phyloP scores from a whole-genome alignment of 1,140 invertebrate genomes.

The Drosophila lacertosa region DNA sequence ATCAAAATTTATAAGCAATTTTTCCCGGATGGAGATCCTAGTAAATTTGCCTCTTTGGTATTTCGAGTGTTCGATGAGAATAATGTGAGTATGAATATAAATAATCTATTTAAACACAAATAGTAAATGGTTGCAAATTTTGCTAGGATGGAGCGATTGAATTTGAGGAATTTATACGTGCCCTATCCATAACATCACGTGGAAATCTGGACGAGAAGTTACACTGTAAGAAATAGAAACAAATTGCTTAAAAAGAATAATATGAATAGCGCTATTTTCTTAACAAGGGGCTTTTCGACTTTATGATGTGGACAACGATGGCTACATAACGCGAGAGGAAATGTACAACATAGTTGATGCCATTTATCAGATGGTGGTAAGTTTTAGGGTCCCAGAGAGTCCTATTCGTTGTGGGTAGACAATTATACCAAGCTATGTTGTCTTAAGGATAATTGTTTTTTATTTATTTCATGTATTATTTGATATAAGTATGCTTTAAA shows the following conservation, averaged over 20 bases:
- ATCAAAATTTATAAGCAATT: conserved; percentile 99
- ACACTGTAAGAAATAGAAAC: conserved; percentile 90
- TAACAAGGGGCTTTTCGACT: conserved; percentile 96
- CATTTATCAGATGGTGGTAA: conserved; percentile 99
- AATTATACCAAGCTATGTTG: no score
- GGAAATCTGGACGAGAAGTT: conserved; percentile 98
- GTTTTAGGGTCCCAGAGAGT: conserved; percentile 79
- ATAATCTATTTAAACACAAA: no score
- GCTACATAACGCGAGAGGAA: conserved; percentile 98
- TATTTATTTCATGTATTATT: background rate
- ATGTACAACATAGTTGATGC: conserved; percentile 99
- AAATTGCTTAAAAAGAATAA: background rate
- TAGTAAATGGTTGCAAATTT: background rate
- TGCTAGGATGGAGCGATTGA: conserved; percentile 97
- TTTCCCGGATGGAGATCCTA: conserved; percentile 98
- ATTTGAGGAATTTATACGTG: conserved; percentile 98
- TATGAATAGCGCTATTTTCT: no score
- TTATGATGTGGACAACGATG: conserved; percentile 99
- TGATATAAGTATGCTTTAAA: background rate
- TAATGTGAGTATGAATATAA: conserved; percentile 90
- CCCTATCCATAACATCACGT: conserved; percentile 96
- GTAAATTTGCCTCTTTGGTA: conserved; percentile 97
- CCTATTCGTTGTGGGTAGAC: no score
- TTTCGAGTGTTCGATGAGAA: conserved; percentile 99
- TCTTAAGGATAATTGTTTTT: no score